Percentiles rank a stretch among this genome's conserved stretches.
These are phyloP conservation scores for Euleptes europaea DNA, from an alignment of 2,113 vertebrate species.

Conservation along the genomic window DNA sequence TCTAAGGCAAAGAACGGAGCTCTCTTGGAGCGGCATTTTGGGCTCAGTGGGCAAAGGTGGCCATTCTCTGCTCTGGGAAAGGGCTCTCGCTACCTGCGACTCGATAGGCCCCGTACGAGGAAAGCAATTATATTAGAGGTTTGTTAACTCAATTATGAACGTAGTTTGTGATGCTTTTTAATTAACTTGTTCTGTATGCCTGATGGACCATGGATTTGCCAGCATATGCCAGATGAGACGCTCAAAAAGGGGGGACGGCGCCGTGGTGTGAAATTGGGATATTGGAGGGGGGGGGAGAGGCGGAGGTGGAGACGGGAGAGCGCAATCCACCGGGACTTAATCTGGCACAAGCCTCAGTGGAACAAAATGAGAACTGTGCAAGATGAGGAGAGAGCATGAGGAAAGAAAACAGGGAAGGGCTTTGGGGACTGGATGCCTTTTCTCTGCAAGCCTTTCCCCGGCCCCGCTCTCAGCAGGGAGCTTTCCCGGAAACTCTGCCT, in stretches of 20 bases:
- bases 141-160: slow-evolving; percentile 46
- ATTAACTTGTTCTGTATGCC: slow-evolving; percentile 5
- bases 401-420: not conserved
- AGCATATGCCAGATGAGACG: not conserved
- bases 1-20: not conserved
- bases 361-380: not conserved
- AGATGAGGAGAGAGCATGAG: accelerated
- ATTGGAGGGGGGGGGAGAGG: not conserved
- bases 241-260: not conserved
- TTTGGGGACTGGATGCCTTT: no score
- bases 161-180: slow-evolving; percentile 31
- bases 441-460: not conserved
- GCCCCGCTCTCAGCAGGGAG: no score
- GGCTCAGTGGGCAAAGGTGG: not conserved
- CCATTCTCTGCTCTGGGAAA: not conserved
- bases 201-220: not conserved
- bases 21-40: accelerated
- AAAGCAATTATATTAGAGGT: slow-evolving; percentile 39
- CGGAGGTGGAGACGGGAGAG: not conserved
- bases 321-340: not conserved
- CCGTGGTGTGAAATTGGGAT: not conserved
- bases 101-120: not conserved
- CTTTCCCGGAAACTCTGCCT: not conserved
- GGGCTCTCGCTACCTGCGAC: not conserved
- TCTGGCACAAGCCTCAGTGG: not conserved